A percentile compares a stretch with the other conserved stretches of the same genome.
These are phyloP conservation scores for Aromia moschata DNA, from an alignment of 2,888 invertebrate species.

Conservation along the genomic window DNA sequence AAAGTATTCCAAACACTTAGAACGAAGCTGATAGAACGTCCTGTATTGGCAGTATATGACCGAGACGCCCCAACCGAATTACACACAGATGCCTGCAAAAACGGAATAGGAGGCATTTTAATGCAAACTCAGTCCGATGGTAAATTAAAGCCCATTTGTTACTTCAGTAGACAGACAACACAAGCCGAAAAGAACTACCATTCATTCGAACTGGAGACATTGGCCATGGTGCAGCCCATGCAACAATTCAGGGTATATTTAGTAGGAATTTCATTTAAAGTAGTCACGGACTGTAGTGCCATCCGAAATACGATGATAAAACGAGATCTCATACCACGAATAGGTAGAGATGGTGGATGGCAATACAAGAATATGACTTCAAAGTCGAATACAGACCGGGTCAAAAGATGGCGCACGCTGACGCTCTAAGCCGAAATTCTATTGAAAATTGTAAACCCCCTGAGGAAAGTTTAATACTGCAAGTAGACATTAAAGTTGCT, in stretches of 20 bases:
- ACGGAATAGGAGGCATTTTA: slow-evolving; percentile 19
- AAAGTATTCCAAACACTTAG: not conserved
- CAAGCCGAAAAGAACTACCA: not conserved
- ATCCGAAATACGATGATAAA: not conserved
- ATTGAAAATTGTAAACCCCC: not conserved
- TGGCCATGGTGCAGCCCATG: not conserved
- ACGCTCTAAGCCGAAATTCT: not conserved
- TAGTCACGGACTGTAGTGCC: not conserved
- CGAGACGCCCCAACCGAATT: slow-evolving; percentile 32
- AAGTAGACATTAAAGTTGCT: too few species aligned
- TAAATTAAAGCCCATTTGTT: not conserved
- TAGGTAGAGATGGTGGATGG: not conserved
- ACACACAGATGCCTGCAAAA: slow-evolving; percentile 35
- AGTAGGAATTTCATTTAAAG: not conserved
- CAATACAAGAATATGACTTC: not conserved
- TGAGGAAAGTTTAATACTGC: not conserved
- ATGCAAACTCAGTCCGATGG: slow-evolving; percentile 18
- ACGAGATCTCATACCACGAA: not conserved
- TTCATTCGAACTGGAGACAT: not conserved
- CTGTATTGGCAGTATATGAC: slow-evolving; percentile 37
- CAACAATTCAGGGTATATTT: not conserved
- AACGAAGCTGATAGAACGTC: slow-evolving; percentile 3
- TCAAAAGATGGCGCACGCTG: not conserved
- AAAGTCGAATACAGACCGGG: not conserved
- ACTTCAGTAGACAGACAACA: not conserved